Evolutionary conservation across 2,113 vertebrate genomes (phyloP).

Genomic region (Percopsis transmontana): DNA sequence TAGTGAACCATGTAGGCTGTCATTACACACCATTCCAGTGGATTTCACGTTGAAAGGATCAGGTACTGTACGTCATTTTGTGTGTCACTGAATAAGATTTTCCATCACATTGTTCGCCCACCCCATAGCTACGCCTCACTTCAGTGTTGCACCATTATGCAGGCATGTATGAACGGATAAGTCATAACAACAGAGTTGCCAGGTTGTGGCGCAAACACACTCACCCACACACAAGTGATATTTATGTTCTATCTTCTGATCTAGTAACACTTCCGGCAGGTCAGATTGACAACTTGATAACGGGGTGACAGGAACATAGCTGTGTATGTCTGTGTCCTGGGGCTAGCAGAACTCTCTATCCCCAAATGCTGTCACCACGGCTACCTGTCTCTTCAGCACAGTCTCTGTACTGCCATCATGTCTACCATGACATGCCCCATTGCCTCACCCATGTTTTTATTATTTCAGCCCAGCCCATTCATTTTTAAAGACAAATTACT

Average conservation of each 20-base stretch:
- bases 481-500: too few species aligned
- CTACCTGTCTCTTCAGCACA: background rate
- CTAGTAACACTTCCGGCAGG: constrained; percentile 7
- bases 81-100: background rate
- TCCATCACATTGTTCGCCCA: background rate
- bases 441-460: background rate
- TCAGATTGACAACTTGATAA: constrained; percentile 16
- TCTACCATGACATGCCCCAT: too few species aligned
- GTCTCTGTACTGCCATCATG: too few species aligned
- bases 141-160: background rate
- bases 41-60: too few species aligned
- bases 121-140: background rate
- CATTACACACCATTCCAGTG: too few species aligned
- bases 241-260: background rate
- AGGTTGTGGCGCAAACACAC: background rate
- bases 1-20: too few species aligned
- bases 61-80: too few species aligned
- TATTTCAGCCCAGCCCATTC: too few species aligned
- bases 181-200: background rate
- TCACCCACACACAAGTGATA: background rate
- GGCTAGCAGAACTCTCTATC: constrained; percentile 25
- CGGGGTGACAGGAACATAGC: background rate
- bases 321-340: constrained; percentile 13
- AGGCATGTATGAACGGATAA: background rate
- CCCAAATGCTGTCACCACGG: background rate